Base-by-base conservation (phyloP, 2,888 invertebrate species). In the Pterobdella sp. region DNA sequence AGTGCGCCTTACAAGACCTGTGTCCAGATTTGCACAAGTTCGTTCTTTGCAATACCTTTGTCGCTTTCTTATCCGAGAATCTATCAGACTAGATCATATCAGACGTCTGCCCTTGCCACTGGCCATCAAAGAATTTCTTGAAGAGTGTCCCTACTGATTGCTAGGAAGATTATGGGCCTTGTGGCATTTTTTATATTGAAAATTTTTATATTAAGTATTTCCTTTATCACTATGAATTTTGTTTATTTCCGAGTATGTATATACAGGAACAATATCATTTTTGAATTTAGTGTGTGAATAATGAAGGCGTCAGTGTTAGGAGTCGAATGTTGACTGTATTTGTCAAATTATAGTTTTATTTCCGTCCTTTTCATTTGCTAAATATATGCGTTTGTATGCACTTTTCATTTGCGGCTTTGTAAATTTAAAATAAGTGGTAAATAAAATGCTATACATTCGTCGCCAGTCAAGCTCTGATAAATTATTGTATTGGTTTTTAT, bases 31-130 rank as follows among this genome's bases (percentile, higher is more conserved):
- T 80, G 88, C 88, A 35, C 88, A 89, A 83, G 85, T 86, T 75
- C 87, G 89, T 76, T 88, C 88, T 56, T 84, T 91, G 78, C 89
- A 90, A 82, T 89, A 90, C 84, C 85, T 90, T 70, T 89, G 90
- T 80, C 86, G 90, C 66, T 90, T 90, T 81, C 88, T 89, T 35
- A 89, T 91, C 77, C 86, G 90, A 78, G 88, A 89, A 78, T 87
- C 87, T 80, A 88, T 88, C 49, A 86, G 88, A 79, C 84, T 88
- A 76, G 89, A 89, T 80, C 88, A 90, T 80, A 89, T 91, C 80
- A 87, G 88, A 76, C 87, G 87, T 79, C 84, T 91, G 80, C 90
- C 90, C 75, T 86, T 91, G 74, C 87, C 87, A 78, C 88, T 88
- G 75, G 79, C 80, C 64, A 78, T 84, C 36, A 83, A 82, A 75